phyloP scores from a whole-genome alignment of 2,888 invertebrate genomes.

The Stramonita haemastoma region DNA sequence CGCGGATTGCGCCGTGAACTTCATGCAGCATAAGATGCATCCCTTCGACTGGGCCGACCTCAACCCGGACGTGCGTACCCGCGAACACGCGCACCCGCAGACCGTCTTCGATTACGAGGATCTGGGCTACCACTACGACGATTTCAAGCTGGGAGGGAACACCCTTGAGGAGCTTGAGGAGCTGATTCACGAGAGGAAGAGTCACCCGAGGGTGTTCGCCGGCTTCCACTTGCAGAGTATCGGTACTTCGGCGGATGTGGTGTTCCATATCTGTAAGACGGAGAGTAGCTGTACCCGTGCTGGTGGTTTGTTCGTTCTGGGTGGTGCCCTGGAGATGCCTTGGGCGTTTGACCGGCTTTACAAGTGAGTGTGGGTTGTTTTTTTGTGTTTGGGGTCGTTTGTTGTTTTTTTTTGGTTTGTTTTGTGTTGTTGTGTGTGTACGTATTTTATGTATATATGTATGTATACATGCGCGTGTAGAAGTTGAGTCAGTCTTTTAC shows the following conservation, averaged over 20 bases:
- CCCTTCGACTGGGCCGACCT: conserved; percentile 46
- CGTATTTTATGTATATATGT: no score
- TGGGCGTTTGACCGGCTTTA: conserved; percentile 54
- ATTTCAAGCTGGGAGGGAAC: conserved; percentile 53
- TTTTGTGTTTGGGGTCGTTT: no score
- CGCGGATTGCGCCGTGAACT: conserved; percentile 54
- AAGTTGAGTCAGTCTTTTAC: no score
- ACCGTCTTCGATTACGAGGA: conserved; percentile 51
- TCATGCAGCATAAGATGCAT: conserved; percentile 45
- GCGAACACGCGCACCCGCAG: conserved; percentile 48
- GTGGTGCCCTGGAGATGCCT: conserved; percentile 52
- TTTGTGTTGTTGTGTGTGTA: no score
- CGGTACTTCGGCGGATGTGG: conserved; percentile 49
- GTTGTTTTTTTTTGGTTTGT: no score
- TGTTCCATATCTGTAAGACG: conserved; percentile 43
- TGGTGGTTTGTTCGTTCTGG: conserved; percentile 48
- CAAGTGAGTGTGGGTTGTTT: conserved; percentile 42
- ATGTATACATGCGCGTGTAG: no score
- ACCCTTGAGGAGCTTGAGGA: conserved; percentile 52
- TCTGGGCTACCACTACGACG: conserved; percentile 52
- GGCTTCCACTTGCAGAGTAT: conserved; percentile 54
- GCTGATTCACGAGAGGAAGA: conserved; percentile 35
- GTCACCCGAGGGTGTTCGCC: conserved; percentile 48
- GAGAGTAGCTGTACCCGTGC: conserved; percentile 23
- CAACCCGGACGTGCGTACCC: conserved; percentile 30